These are phyloP conservation scores for Hippasteria phrygiana DNA, from an alignment of 53 echinoderm and acorn worm genomes.

Conservation along the genomic window DNA sequence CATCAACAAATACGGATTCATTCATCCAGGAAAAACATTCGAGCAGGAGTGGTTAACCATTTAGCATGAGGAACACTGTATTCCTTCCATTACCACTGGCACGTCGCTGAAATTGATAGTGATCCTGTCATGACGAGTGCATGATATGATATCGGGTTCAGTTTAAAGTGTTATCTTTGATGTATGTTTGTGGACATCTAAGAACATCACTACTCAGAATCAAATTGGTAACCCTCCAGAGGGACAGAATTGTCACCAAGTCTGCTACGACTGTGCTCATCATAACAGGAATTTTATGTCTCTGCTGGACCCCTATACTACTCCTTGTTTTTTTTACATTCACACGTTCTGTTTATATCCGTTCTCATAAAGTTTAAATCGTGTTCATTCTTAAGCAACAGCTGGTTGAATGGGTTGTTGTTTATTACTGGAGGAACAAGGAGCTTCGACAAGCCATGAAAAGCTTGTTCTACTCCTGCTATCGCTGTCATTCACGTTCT, in stretches of 20 bases:
- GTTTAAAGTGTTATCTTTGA: too few relatives aligned
- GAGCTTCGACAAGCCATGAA: slow-evolving; percentile 5
- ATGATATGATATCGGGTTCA: too few relatives aligned
- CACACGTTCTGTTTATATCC: neutral
- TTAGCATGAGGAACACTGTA: too few relatives aligned
- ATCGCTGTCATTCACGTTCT: neutral
- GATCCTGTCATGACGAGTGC: too few relatives aligned
- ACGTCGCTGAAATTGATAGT: too few relatives aligned
- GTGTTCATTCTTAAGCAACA: neutral
- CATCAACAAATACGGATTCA: too few relatives aligned
- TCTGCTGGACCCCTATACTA: slow-evolving; percentile 6
- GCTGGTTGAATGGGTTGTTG: slow-evolving; percentile 36
- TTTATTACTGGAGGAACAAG: slow-evolving; percentile 12
- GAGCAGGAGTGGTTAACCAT: too few relatives aligned
- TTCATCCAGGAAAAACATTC: too few relatives aligned
- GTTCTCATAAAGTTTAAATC: neutral
- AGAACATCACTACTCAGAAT: too few relatives aligned
- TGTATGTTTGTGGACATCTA: too few relatives aligned
- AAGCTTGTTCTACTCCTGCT: neutral
- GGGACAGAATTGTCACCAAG: neutral
- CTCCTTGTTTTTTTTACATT: neutral
- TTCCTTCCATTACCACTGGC: too few relatives aligned
- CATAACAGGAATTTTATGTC: neutral
- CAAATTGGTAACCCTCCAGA: too few relatives aligned
- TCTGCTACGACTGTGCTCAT: slow-evolving; percentile 33